Base-by-base conservation (phyloP, 2,797 vertebrate genomes). In the Galago senegalensis region DNA sequence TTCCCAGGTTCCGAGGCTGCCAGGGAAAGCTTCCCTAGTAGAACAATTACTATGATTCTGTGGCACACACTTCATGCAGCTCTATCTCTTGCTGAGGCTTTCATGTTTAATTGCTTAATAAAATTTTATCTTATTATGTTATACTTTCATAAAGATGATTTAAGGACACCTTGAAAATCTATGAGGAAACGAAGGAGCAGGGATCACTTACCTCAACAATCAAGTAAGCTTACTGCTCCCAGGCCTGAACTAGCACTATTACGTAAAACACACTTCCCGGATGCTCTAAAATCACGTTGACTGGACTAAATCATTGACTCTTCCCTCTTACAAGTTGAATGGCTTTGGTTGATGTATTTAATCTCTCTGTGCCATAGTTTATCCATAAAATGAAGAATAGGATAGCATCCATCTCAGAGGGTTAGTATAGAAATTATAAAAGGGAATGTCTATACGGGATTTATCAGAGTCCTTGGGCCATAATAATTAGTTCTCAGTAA, bases 21-120 rank as follows among this genome's bases (percentile, higher is more conserved):
- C 6, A 72, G 29, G 2, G 27, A 40, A 86, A 79, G 1, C 1
- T 12, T 70, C 53, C 13, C 21, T 73, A n/a, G 37, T 31, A 1
- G 43, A 75, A 75, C 3, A 3, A 23, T 63, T 40, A 76, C 77
- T 88, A 46, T 37, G 16, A 75, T 72, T 76, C 17, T 14, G 70
- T 17, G 18, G 29, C n/a, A 46, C n/a, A 46, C 3, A 37, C 20
- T 87, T 20, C 70, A 9, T n/a, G 31, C 34, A 96, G 20, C 9
- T 79, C 14, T 80, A 87, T 61, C 21, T n/a, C 10, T 89, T 43
- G 10, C 17, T 49, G 16, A 79, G 10, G 3, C 4, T 89, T 89
- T 92, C 21, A 29, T 67, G 43, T 21, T 49, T 90, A 65, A 87
- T 76, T 86, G 16, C 2, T 84, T 93, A 77, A 73, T 88, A 87